Evolutionary conservation across 2,797 vertebrate genomes (phyloP).

Genomic region (Heliangelus exortis): DNA sequence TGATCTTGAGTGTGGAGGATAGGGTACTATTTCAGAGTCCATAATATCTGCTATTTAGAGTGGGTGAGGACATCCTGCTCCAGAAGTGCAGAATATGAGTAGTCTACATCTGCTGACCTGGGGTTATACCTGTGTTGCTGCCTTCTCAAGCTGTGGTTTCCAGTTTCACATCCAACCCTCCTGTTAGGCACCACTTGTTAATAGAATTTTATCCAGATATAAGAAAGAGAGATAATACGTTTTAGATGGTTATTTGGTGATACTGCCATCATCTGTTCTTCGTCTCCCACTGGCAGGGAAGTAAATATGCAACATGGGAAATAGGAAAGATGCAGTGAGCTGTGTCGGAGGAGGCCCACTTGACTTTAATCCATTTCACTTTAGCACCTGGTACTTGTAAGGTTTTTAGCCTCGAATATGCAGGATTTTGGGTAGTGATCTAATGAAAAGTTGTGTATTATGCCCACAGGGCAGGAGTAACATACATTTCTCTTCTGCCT

Average conservation of each 20-base stretch:
- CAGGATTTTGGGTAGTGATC: neutral
- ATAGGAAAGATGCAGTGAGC: neutral
- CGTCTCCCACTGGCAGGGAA: neutral
- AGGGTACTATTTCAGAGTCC: neutral
- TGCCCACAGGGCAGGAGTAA: neutral
- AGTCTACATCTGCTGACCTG: no score
- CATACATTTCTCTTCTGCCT: neutral
- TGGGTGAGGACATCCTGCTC: neutral
- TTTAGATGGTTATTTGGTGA: neutral
- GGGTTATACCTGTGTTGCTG: neutral
- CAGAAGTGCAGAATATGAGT: neutral
- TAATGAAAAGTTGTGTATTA: neutral
- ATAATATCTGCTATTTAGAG: neutral
- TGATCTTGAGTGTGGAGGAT: accelerated
- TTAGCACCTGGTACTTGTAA: neutral
- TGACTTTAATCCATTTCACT: neutral
- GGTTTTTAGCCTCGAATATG: neutral
- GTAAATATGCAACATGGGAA: neutral
- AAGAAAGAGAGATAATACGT: neutral
- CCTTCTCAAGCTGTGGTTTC: neutral
- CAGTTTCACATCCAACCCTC: neutral
- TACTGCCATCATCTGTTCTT: neutral
- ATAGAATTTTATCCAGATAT: neutral
- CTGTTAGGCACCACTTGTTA: neutral
- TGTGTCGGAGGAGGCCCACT: neutral